A percentile compares a stretch with the other conserved stretches of the same genome.
These are phyloP conservation scores for Procavia capensis DNA, from an alignment of 2,113 vertebrate genomes.

Conservation along the genomic window DNA sequence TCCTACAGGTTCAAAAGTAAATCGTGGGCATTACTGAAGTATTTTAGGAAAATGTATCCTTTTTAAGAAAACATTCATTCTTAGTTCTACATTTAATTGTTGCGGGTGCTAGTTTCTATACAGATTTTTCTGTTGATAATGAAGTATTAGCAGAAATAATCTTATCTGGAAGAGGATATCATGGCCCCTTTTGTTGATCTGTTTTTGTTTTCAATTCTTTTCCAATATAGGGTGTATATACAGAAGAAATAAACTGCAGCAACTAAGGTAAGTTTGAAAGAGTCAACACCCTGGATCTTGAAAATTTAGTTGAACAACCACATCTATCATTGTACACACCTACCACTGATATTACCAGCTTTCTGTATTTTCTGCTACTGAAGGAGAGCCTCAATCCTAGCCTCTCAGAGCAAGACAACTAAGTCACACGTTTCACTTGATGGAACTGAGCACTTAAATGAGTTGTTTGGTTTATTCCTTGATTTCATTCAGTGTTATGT, in stretches of 20 bases:
- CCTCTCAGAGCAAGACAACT: background rate
- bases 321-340: background rate
- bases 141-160: background rate
- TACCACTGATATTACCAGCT: background rate
- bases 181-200: background rate
- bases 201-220: slow-evolving; percentile 11
- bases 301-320: background rate
- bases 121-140: background rate
- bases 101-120: background rate
- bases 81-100: background rate
- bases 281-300: background rate
- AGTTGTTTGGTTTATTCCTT: background rate
- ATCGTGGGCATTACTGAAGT: background rate
- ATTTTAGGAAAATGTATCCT: background rate
- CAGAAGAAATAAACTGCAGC: background rate
- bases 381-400: background rate
- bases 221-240: slow-evolving; percentile 72
- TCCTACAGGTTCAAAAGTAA: background rate
- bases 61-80: background rate
- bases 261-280: slow-evolving; percentile 75
- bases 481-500: background rate
- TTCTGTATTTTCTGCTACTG: background rate
- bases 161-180: background rate
- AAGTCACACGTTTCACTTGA: background rate
- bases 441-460: background rate